Conservation (phyloP, 2,113 vertebrate species). For the Brachypteracias leptosomus region DNA sequence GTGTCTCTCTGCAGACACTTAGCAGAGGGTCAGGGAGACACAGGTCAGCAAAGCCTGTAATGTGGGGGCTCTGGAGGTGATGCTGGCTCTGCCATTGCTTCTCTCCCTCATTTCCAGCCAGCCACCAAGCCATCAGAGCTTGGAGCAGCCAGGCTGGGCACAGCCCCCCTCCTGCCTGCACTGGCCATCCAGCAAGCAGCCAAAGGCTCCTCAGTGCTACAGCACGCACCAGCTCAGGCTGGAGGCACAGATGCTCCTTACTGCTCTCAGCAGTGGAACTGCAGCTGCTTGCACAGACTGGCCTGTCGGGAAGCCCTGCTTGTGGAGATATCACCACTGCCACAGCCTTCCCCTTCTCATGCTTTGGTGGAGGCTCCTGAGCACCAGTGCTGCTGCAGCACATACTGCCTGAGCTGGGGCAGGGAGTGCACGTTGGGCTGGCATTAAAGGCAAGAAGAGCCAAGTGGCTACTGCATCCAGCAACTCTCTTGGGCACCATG, state of each 20-base stretch:
- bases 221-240: neutral
- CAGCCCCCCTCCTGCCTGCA: neutral
- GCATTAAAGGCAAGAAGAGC: neutral
- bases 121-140: neutral
- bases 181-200: neutral
- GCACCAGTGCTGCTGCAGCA: fast-evolving
- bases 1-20: neutral
- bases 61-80: neutral
- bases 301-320: neutral
- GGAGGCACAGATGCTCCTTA: neutral
- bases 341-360: neutral
- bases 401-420: neutral
- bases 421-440: neutral
- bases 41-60: fast-evolving
- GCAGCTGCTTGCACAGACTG: neutral
- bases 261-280: neutral
- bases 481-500: fast-evolving
- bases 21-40: too few species aligned
- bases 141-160: neutral
- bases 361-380: neutral
- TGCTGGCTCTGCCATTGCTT: neutral
- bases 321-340: fast-evolving
- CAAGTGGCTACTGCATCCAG: neutral
- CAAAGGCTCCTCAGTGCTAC: neutral
- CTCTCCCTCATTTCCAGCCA: neutral